Evolutionary conservation across 1,140 invertebrate species (phyloP).

Genomic region (Gryon sp.): DNA sequence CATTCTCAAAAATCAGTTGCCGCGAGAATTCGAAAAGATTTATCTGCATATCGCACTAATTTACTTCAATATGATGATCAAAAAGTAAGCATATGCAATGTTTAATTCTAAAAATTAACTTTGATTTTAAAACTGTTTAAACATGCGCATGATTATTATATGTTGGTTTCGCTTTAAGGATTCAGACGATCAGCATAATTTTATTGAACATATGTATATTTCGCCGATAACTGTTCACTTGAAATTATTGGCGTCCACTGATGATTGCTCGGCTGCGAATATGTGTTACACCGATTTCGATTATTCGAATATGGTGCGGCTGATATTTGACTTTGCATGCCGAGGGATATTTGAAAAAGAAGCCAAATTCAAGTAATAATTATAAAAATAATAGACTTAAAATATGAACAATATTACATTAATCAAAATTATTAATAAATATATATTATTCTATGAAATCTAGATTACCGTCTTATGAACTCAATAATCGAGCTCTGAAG

Average conservation of each 20-base stretch:
- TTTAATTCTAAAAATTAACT: background rate
- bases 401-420: background rate
- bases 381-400: constrained; percentile 7
- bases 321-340: constrained; percentile 71
- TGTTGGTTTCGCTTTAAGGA: no score
- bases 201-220: constrained; percentile 85
- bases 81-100: constrained; percentile 25
- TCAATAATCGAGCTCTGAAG: constrained; percentile 83
- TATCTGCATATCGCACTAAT: constrained; percentile 67
- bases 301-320: constrained; percentile 66
- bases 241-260: constrained; percentile 81
- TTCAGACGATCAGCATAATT: constrained; percentile 66
- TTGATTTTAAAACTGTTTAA: no score
- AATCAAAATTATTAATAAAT: background rate
- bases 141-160: background rate
- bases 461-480: constrained; percentile 90
- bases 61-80: constrained; percentile 20
- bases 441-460: constrained; percentile 63
- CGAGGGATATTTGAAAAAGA: constrained; percentile 76
- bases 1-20: constrained; percentile 72
- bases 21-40: constrained; percentile 68
- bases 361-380: constrained; percentile 81
- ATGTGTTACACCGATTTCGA: constrained; percentile 52
- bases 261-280: constrained; percentile 58
- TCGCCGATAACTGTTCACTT: constrained; percentile 85